A percentile compares a stretch with the other conserved stretches of the same genome.
These are phyloP conservation scores for Cuniculus paca DNA, from an alignment of 2,797 vertebrate genomes.

Conservation along the genomic window DNA sequence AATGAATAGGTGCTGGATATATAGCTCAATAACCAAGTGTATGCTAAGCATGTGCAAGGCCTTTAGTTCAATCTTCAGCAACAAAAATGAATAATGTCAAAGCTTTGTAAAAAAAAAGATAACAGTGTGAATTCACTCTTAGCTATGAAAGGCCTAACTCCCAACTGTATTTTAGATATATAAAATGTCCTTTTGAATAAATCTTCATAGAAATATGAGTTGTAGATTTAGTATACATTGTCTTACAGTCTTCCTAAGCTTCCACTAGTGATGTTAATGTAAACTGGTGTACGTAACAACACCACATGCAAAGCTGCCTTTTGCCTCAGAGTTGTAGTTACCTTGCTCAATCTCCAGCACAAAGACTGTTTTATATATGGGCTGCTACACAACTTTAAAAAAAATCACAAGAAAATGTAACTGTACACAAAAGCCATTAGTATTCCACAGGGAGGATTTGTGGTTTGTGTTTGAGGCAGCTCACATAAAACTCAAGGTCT, in stretches of 20 bases:
- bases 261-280: neutral
- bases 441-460: constrained; percentile 86
- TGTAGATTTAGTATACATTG: constrained; percentile 53
- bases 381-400: constrained; percentile 75
- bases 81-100: constrained; percentile 6
- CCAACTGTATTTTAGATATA: constrained; percentile 38
- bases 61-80: neutral
- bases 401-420: constrained; percentile 81
- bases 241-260: constrained; percentile 39
- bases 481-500: constrained; percentile 88
- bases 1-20: neutral
- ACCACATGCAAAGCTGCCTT: constrained; percentile 48
- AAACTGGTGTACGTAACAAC: constrained; percentile 51
- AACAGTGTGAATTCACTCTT: constrained; percentile 20
- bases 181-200: constrained; percentile 72
- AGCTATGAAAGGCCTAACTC: constrained; percentile 42
- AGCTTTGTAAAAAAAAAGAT: constrained; percentile 40
- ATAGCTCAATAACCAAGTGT: neutral
- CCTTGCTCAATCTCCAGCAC: constrained; percentile 33
- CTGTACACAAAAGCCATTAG: constrained; percentile 85
- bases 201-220: constrained; percentile 62
- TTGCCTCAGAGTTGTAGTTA: constrained; percentile 63
- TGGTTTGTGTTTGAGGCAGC: constrained; percentile 85
- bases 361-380: constrained; percentile 73
- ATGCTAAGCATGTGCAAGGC: neutral